Base-by-base conservation (phyloP, 2,113 vertebrate species). In the Sterrhoptilus dennistouni region DNA sequence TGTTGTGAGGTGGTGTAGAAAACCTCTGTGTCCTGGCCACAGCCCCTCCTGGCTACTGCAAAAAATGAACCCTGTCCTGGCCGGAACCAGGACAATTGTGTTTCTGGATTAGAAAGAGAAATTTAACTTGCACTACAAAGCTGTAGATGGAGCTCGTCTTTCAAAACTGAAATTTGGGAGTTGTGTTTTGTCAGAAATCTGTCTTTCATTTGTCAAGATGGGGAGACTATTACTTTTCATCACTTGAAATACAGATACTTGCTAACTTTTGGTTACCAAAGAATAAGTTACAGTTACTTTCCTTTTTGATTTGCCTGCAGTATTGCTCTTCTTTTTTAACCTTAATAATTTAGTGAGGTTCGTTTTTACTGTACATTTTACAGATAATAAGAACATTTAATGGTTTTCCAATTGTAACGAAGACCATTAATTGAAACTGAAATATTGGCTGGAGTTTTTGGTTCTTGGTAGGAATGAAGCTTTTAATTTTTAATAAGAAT, bases 181-280 rank as follows among this genome's bases (percentile, higher is more conserved):
- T 83, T 95, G 40, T 94, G 93, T 94, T 96, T 95, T 94, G 83
- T 86, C 75, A 81, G 95, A 97, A 93, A 85, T 92, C 87, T 96
- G 91, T 94, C 89, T 95, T 97, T 87, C 76, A 19, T 89, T 96
- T 96, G 92, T 95, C 83, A 85, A 49, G 96, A 77, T 64, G 72
- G 95, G 83, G 92, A 91, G 72, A 57, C 69, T 45, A 84, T 93
- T 94, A 94, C 91, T 95, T 83, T 94, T 97, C 97, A 96, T 93
- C 95, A 97, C 95, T 97, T 98, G 98, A 96, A 98, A 95, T 96
- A 94, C 89, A 81, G 77, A 97, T 93, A 96, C 95, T 97, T 97
- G 96, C 96, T 97, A 97, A 98, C 77, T 95, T 98, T 97, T 96
- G 96, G 97, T 98, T 97, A 98, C 98, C 98, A 98, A 98, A 98